Percentiles rank a stretch among this genome's conserved stretches.
Conservation (phyloP, 1,140 invertebrate species). For the Nebria ingens region DNA sequence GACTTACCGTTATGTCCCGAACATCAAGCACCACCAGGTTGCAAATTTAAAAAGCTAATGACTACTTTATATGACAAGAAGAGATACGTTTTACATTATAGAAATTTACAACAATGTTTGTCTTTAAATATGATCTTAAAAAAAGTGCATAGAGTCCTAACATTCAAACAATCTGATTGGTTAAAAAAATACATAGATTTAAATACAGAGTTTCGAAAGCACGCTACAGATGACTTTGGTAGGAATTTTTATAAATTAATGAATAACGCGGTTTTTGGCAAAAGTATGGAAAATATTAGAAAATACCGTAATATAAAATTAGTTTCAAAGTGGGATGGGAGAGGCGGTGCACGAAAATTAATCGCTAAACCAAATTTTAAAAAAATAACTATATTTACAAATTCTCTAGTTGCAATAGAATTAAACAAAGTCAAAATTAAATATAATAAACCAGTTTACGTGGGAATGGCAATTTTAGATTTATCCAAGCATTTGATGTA, state of each 20-base stretch:
- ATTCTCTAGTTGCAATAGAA: conserved; percentile 18
- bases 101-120: not conserved
- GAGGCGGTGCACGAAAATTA: not conserved
- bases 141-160: not conserved
- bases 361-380: conserved; percentile 3
- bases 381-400: not conserved
- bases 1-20: conserved; percentile 34
- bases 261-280: not conserved
- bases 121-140: not conserved
- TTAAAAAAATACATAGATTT: not conserved
- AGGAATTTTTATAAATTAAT: not conserved
- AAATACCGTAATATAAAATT: not conserved
- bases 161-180: not conserved
- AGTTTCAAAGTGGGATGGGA: not conserved
- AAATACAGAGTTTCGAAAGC: not conserved
- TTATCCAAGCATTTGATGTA: conserved; percentile 22
- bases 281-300: not conserved
- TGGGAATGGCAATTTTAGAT: conserved; percentile 21
- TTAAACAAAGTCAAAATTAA: conserved; percentile 10
- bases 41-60: conserved; percentile 25
- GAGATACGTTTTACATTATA: conserved; percentile 30
- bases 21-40: conserved; percentile 13
- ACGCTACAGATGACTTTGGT: not conserved
- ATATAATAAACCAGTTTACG: conserved; percentile 23
- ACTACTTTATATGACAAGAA: conserved; percentile 25